These are phyloP conservation scores for Chaunax sp. DNA, from an alignment of 2,797 vertebrate genomes.

Conservation along the genomic window DNA sequence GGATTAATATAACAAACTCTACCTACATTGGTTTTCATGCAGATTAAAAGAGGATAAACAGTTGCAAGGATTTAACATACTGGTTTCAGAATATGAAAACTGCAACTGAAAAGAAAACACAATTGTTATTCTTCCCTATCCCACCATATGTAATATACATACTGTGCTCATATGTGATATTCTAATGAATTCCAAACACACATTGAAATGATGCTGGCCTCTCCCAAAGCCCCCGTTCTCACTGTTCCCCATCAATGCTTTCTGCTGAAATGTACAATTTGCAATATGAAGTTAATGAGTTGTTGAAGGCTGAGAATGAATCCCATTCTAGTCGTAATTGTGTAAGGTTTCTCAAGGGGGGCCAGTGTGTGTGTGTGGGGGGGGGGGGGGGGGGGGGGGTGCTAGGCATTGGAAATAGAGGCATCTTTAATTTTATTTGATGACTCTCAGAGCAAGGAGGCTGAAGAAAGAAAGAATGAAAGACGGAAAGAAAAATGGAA, in stretches of 20 bases:
- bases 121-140: constrained; percentile 2
- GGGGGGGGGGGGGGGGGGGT: background rate
- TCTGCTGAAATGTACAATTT: constrained; percentile 86
- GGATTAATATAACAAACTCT: background rate
- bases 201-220: constrained; percentile 56
- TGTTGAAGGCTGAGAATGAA: constrained; percentile 85
- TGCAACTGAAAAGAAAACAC: constrained; percentile 13
- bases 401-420: constrained; percentile 74
- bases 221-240: constrained; percentile 66
- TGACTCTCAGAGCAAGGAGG: constrained; percentile 67
- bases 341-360: constrained; percentile 77
- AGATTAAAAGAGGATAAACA: constrained; percentile 22
- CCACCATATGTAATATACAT: constrained; percentile 40
- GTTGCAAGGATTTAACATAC: constrained; percentile 37
- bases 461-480: constrained; percentile 24
- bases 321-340: constrained; percentile 85
- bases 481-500: constrained; percentile 1
- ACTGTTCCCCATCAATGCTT: constrained; percentile 84
- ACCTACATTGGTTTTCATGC: constrained; percentile 9
- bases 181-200: constrained; percentile 72
- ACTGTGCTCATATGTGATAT: constrained; percentile 58
- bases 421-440: constrained; percentile 84
- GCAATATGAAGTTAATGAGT: constrained; percentile 87
- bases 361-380: constrained; percentile 23
- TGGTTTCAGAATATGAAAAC: background rate